Evolutionary conservation across 2,797 vertebrate genomes (phyloP), one percentile per base, ranked within the genome.

Genomic region (Ptychobarbus kaznakovi): DNA sequence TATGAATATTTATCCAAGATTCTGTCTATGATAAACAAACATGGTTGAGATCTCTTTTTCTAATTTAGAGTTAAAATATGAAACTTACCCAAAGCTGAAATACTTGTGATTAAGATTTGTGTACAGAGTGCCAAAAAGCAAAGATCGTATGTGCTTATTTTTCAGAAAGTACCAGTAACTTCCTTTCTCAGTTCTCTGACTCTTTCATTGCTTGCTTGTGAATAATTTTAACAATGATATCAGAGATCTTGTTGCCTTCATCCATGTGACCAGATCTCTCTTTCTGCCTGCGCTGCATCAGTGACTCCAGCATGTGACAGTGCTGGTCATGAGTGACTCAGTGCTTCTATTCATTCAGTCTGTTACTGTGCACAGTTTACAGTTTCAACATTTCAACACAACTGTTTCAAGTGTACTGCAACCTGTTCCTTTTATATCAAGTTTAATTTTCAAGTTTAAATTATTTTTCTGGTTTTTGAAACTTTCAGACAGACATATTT

Each of bases 1-100:
- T 83, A 51, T 75, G 9, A 49, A 75, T 83, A 76, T 83, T 83
- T 76, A 76, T 68, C 46, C 9, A 76, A 53, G 10, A 42, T 76
- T 18, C 13, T 28, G 32, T 51, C 28, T 65, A 18, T 75, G 44
- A 74, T 75, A 22, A 74, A 35, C 69, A 65, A 66, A 49, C 28
- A 18, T n/a, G 16, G 18, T 61, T 46, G 18, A 61, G 25, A 73
- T 46, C 16, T 73, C 6, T 63, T 35, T 65, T 3, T 40, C 32
- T 28, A 3, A 70, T 28, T 81, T 42, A 18, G 15, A 61, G n/a
- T 32, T 80, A 13, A 65, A 65, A 46, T 28, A 38, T 38, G 18
- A 74, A 75, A 75, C 7, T 53, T 22, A 20, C 28, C 28, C 28
- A 53, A 12, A 53, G n/a, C 72, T 51, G 9, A 49, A 22, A 25